Evolutionary conservation across 2,888 invertebrate genomes (phyloP).

Genomic region (Eupithecia subumbrata): DNA sequence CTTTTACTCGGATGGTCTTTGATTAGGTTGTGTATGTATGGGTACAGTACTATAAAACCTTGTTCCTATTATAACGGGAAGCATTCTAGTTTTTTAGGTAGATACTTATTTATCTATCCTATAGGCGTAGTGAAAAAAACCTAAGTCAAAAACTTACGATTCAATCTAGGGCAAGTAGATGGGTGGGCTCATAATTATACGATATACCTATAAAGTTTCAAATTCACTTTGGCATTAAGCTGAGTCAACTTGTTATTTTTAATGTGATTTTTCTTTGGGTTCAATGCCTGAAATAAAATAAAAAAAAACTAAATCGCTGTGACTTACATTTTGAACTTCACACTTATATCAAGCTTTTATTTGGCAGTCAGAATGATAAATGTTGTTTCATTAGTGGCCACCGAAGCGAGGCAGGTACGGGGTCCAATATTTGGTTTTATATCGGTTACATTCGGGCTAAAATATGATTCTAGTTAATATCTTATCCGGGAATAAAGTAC

Average conservation of each 20-base stretch:
- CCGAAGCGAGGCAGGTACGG: constrained; percentile 59
- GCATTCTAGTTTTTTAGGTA: neutral
- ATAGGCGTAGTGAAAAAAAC: too few relatives aligned
- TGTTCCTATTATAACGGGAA: too few relatives aligned
- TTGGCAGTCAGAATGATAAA: constrained; percentile 78
- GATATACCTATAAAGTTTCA: neutral
- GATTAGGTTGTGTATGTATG: neutral
- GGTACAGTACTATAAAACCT: neutral
- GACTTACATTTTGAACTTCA: constrained; percentile 38
- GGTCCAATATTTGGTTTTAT: constrained; percentile 65
- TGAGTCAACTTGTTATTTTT: neutral
- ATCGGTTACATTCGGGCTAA: constrained; percentile 39
- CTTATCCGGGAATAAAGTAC: constrained; percentile 24
- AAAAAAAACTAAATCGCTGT: constrained; percentile 13
- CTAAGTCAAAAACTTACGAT: too few relatives aligned
- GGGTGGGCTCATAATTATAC: neutral
- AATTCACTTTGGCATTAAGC: neutral
- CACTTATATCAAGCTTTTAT: constrained; percentile 66
- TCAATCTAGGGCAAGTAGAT: neutral
- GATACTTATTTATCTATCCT: neutral
- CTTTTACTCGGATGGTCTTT: neutral
- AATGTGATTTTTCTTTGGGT: neutral
- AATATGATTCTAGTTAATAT: constrained; percentile 30
- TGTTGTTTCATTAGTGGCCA: constrained; percentile 76
- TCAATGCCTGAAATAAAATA: neutral